Percentiles rank a stretch among this genome's conserved stretches.
These are phyloP conservation scores for Heterocephalus glaber DNA, from an alignment of 2,113 vertebrate species.

Conservation along the genomic window DNA sequence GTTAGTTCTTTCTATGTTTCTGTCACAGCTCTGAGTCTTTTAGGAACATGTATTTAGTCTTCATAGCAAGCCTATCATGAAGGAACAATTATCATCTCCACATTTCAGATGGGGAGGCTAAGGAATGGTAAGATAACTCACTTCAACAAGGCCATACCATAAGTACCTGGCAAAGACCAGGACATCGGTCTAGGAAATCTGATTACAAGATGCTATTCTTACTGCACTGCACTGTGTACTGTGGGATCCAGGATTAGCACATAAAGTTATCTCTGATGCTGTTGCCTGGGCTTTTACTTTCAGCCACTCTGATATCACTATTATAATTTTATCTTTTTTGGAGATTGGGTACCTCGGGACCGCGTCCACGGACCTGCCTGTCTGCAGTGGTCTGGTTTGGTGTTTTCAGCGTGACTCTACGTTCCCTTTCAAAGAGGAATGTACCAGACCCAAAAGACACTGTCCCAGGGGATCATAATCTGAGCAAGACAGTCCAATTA, in stretches of 20 bases:
- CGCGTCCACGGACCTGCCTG: too few species aligned
- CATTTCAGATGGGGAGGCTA: neutral
- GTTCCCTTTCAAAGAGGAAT: too few species aligned
- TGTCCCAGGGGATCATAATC: constrained; percentile 76
- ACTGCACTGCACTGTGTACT: accelerated
- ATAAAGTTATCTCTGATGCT: accelerated
- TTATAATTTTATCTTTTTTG: neutral
- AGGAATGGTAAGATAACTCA: neutral
- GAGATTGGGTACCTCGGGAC: too few species aligned
- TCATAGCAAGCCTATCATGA: neutral
- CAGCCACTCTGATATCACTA: too few species aligned
- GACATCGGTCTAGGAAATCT: neutral
- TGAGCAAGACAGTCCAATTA: constrained; percentile 79
- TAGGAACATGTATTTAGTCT: neutral
- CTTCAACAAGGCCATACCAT: accelerated
- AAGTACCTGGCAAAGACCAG: neutral
- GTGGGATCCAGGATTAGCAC: accelerated
- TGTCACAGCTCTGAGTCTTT: neutral
- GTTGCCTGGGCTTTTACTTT: too few species aligned
- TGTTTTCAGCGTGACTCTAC: too few species aligned
- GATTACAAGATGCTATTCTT: accelerated
- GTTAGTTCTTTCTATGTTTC: accelerated
- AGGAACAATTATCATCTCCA: neutral
- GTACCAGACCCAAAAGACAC: constrained; percentile 73
- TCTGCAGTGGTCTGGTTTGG: too few species aligned